These are phyloP conservation scores for Mongoloraphidia duomilia DNA, from an alignment of 2,888 invertebrate species.

Conservation along the genomic window DNA sequence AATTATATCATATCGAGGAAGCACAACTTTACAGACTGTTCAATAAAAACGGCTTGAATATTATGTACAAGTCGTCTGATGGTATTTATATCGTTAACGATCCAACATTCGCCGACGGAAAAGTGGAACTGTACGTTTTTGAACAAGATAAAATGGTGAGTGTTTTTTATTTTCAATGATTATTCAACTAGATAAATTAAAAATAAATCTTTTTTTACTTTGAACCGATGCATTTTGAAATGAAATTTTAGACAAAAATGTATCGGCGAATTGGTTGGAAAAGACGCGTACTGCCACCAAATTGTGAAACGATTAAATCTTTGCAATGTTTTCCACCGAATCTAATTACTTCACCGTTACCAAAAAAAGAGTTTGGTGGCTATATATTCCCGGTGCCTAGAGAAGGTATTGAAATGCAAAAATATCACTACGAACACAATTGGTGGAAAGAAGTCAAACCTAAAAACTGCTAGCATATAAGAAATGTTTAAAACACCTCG, in stretches of 20 bases:
- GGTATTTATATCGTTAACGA: constrained; percentile 33
- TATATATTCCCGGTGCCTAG: constrained; percentile 35
- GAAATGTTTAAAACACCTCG: no score
- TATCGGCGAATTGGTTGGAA: constrained; percentile 38
- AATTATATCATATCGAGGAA: constrained; percentile 30
- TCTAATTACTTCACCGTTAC: constrained; percentile 33
- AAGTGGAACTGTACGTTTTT: constrained; percentile 33
- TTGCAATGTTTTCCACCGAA: constrained; percentile 37
- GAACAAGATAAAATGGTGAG: constrained; percentile 32
- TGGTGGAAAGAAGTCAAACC: constrained; percentile 39
- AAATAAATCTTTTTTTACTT: not conserved
- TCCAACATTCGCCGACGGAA: constrained; percentile 18
- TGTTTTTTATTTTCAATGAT: not conserved
- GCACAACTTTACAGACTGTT: constrained; percentile 33
- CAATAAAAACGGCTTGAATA: constrained; percentile 28
- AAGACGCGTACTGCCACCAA: constrained; percentile 34
- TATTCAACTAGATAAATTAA: not conserved
- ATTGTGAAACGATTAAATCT: constrained; percentile 33
- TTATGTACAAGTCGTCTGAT: constrained; percentile 33
- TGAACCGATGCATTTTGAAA: not conserved
- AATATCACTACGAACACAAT: constrained; percentile 39
- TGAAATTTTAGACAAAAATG: constrained; percentile 26
- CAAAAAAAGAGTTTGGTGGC: constrained; percentile 31
- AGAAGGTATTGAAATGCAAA: constrained; percentile 41
- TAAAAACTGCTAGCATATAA: constrained; percentile 24